Base-by-base conservation (phyloP, 2,888 invertebrate species). In the Neria commutata region DNA sequence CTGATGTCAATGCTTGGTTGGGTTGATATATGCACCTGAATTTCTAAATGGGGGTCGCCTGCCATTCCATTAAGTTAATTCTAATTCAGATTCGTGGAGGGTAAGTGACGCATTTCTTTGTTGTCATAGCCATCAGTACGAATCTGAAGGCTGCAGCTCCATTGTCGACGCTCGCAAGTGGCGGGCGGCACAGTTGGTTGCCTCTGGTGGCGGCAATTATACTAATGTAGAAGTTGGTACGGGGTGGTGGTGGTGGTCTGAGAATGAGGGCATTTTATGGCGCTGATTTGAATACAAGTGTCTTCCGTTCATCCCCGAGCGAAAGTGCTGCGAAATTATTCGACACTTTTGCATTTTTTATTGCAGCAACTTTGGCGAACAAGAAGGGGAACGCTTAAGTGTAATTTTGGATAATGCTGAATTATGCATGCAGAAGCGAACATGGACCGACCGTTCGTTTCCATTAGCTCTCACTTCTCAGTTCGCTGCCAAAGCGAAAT, bases 161-260 rank as follows among this genome's bases (percentile, higher is more conserved):
- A n/a, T n/a, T n/a, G 29, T 11, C 29, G 11, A 29, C 29, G 6
- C 29, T 11, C 11, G 29, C 29, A 29, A 17, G 21, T 42, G 42
- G 21, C 42, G 42, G 6, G 4, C 6, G n/a, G n/a, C n/a, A n/a
- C n/a, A 29, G 2, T 10, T 23, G 16, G 1, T 47, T 10, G 25
- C 24, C 45, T 47, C 55, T 55, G 59, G 52, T 59, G 40, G 54
- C 49, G 47, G 60, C 56, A 63, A 63, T 63, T 61, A 63, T 63
- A 61, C 51, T 58, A 63, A 63, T 63, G 58, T 42, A 54, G 14
- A 33, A 14, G 14, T 14, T 21, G 16, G n/a, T 37, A n/a, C 4
- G 10, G 8, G 37, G 37, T 4, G 37, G n/a, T 21, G 5, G 5
- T 42, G 21, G 21, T 17, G 42, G 37, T 37, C n/a, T 19, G 42